phyloP scores from a whole-genome alignment of 2,113 vertebrate species.

The Todiramphus chloris region DNA sequence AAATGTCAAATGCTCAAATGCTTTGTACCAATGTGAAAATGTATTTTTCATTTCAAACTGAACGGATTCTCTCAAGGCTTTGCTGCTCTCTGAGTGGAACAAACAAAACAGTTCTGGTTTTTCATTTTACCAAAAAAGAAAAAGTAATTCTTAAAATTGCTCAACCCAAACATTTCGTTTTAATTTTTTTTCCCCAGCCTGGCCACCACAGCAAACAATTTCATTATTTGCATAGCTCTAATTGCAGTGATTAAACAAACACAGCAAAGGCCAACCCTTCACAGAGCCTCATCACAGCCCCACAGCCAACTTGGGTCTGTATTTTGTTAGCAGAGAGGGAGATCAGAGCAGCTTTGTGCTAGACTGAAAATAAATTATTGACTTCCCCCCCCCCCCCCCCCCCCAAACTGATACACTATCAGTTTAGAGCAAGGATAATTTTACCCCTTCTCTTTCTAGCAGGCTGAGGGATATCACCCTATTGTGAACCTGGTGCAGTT shows the following conservation, averaged over 20 bases:
- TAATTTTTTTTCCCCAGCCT: neutral
- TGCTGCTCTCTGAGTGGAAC: neutral
- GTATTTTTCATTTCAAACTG: conserved; percentile 29
- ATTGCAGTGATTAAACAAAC: conserved; percentile 61
- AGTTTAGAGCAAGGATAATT: conserved; percentile 45
- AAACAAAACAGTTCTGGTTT: neutral
- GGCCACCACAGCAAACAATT: conserved; percentile 38
- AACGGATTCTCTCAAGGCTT: conserved; percentile 11
- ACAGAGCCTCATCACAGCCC: conserved; percentile 34
- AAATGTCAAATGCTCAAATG: neutral
- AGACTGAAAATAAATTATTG: conserved; percentile 32
- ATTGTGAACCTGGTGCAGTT: conserved; percentile 1
- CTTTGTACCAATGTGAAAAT: neutral
- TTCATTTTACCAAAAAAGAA: neutral
- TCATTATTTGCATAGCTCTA: conserved; percentile 54
- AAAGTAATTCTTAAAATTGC: neutral
- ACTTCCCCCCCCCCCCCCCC: too few relatives aligned
- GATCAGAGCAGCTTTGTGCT: conserved; percentile 10
- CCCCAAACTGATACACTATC: conserved; percentile 26
- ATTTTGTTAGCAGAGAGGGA: conserved; percentile 31
- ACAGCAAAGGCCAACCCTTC: neutral
- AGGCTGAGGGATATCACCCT: neutral
- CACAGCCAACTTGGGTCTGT: conserved; percentile 36
- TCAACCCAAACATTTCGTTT: neutral
- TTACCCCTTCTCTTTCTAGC: conserved; percentile 14